phyloP scores from a whole-genome alignment of 2,888 invertebrate species.

The Sclerodermus sp. region DNA sequence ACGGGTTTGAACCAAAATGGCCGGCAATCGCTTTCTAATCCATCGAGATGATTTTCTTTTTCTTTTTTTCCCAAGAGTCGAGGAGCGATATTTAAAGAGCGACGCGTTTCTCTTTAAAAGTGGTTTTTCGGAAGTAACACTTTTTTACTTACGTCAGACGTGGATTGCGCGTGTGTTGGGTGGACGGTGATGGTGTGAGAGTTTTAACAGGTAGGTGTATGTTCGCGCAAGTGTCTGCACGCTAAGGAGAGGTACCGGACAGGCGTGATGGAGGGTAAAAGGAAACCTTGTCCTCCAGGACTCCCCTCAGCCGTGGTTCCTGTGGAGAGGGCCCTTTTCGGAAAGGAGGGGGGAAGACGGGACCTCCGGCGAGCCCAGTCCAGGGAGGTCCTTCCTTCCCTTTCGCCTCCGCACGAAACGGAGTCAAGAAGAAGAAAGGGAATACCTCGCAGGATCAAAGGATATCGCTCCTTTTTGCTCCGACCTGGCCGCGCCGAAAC shows the following conservation, averaged over 20 bases:
- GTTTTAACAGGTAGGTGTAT: not conserved
- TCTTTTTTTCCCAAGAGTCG: no score
- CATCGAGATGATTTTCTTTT: no score
- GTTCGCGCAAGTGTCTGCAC: not conserved
- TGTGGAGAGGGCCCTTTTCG: not conserved
- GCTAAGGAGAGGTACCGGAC: constrained; percentile 18
- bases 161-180: not conserved
- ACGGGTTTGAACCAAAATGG: no score
- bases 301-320: not conserved
- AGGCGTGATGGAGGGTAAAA: constrained; percentile 20
- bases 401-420: constrained; percentile 14
- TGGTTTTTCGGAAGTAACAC: no score
- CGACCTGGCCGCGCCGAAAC: constrained; percentile 11
- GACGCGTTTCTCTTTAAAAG: no score
- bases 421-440: constrained; percentile 12
- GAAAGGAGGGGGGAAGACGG: constrained; percentile 23
- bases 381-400: constrained; percentile 48
- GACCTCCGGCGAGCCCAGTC: constrained; percentile 47
- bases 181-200: not conserved
- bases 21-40: no score
- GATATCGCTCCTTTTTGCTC: constrained; percentile 38
- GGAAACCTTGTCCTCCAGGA: constrained; percentile 23
- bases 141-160: no score
- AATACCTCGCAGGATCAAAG: constrained; percentile 40
- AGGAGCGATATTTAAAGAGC: no score